Percentiles rank a stretch among this genome's conserved stretches.
Evolutionary conservation across 2,888 invertebrate species (phyloP).

Genomic region (Pasiphila rectangulata): DNA sequence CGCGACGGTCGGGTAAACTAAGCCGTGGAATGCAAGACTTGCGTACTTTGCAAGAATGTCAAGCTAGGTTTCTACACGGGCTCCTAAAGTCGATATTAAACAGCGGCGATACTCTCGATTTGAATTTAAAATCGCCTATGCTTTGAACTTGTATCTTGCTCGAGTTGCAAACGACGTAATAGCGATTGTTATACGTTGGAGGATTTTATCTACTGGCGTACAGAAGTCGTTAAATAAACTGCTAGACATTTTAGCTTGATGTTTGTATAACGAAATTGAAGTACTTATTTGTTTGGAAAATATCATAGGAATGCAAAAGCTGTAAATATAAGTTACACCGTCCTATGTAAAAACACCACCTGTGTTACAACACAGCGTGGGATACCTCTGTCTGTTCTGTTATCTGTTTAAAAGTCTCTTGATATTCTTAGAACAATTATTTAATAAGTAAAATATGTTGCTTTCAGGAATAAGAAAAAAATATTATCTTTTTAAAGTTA

Average conservation of each 20-base stretch:
- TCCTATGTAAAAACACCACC: no score
- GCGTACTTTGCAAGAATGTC: conserved; percentile 1
- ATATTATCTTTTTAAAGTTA: conserved; percentile 7
- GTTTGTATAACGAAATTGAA: no score
- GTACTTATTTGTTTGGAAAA: no score
- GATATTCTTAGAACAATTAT: background rate
- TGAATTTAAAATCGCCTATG: conserved; percentile 3
- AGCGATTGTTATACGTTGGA: background rate
- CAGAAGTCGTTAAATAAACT: conserved; percentile 1
- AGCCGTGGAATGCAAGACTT: background rate
- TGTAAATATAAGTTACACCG: no score
- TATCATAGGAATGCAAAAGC: no score
- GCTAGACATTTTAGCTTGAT: background rate
- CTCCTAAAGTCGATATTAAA: conserved; percentile 1
- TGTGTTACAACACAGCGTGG: no score
- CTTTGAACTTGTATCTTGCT: background rate
- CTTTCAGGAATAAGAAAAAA: conserved; percentile 1
- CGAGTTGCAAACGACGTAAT: background rate
- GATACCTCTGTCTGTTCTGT: no score
- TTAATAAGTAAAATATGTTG: background rate
- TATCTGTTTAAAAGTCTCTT: no score
- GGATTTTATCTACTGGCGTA: background rate
- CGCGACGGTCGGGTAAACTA: background rate
- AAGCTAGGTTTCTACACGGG: background rate
- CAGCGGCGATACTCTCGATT: conserved; percentile 4